phyloP scores from a whole-genome alignment of 2,888 invertebrate species.

The Drosophila planitibia region DNA sequence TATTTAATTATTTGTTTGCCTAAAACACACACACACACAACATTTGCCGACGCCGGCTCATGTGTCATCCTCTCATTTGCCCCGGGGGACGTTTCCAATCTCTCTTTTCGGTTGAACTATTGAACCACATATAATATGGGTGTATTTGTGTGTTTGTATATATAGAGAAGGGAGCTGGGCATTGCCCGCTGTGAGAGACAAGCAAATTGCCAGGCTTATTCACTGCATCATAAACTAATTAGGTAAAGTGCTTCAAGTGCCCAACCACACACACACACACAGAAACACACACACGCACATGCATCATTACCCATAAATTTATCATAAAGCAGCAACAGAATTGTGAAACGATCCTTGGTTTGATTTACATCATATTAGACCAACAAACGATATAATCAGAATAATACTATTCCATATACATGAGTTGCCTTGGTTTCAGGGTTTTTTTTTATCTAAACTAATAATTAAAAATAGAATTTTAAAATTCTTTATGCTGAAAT shows the following conservation, averaged over 20 bases:
- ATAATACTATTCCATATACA: background rate
- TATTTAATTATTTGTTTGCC: constrained; percentile 76
- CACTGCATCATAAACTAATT: constrained; percentile 62
- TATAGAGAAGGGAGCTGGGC: constrained; percentile 6
- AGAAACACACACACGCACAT: background rate
- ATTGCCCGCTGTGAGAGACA: constrained; percentile 54
- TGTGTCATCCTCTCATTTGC: constrained; percentile 49
- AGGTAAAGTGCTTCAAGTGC: constrained; percentile 55
- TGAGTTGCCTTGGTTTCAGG: background rate
- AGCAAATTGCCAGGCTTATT: constrained; percentile 52
- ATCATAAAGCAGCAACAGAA: constrained; percentile 15
- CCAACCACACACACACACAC: constrained; percentile 19
- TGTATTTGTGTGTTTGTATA: background rate
- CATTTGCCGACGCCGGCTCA: constrained; percentile 45
- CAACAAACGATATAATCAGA: background rate
- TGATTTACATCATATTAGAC: constrained; percentile 2
- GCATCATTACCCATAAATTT: constrained; percentile 3
- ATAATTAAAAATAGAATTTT: background rate
- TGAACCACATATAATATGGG: constrained; percentile 25
- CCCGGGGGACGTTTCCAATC: constrained; percentile 14
- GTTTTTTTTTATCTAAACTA: background rate
- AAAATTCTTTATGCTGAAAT: background rate
- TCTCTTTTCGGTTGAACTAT: constrained; percentile 37
- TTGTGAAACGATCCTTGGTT: constrained; percentile 9
- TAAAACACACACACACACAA: constrained; percentile 26